A percentile compares a stretch with the other conserved stretches of the same genome.
phyloP scores from a whole-genome alignment of 2,888 invertebrate genomes.

The Cerastis leucographa region DNA sequence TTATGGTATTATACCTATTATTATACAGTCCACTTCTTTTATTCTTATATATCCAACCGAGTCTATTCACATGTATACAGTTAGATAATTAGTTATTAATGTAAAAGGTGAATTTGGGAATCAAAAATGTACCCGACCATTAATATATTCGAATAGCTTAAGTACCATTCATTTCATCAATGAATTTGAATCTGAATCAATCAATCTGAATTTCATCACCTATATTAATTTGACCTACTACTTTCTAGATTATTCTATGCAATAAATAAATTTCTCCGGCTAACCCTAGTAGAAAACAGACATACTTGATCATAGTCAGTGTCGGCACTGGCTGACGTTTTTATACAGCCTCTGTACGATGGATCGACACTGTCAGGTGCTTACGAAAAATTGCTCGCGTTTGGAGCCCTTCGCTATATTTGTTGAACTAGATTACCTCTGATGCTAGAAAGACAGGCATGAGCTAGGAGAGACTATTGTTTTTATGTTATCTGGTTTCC shows the following conservation, averaged over 20 bases:
- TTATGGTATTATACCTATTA: no score
- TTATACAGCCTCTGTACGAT: conserved; percentile 79
- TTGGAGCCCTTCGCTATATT: conserved; percentile 54
- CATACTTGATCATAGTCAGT: conserved; percentile 85
- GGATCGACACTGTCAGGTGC: conserved; percentile 82
- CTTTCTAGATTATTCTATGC: background rate
- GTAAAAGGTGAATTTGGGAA: background rate
- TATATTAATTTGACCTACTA: background rate
- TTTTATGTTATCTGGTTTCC: conserved; percentile 12
- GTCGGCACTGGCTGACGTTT: conserved; percentile 82
- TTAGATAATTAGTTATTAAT: conserved; percentile 5
- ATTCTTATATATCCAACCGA: no score
- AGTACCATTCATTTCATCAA: background rate
- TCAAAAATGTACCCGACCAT: background rate
- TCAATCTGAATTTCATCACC: background rate
- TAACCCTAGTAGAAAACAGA: conserved; percentile 75
- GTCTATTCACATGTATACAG: no score
- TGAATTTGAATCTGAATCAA: no score
- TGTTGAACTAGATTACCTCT: conserved; percentile 52
- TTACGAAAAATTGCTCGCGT: conserved; percentile 81
- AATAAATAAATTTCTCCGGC: conserved; percentile 20
- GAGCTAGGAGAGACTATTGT: conserved; percentile 6
- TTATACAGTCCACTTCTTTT: no score
- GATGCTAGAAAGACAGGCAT: conserved; percentile 5
- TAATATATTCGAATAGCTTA: background rate